Evolutionary conservation across 1,140 invertebrate species (phyloP).

Genomic region (Drosophila sproati): DNA sequence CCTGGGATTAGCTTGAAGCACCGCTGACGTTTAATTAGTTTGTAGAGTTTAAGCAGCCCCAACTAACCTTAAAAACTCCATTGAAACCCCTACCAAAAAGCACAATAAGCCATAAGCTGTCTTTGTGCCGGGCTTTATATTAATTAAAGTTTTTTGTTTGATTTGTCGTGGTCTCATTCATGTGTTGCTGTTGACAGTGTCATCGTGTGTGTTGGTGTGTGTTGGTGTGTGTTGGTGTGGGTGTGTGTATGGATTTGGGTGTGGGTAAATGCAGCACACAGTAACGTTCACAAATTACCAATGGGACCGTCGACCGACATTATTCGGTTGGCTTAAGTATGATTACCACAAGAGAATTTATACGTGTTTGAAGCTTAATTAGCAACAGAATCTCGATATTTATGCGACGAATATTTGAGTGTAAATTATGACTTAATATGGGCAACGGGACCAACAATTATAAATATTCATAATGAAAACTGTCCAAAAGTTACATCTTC

Average conservation of each 20-base stretch:
- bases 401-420: constrained; percentile 15
- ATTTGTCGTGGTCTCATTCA: constrained; percentile 39
- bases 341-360: constrained; percentile 40
- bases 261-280: neutral
- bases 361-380: constrained; percentile 48
- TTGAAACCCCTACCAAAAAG: neutral
- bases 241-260: neutral
- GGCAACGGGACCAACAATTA: neutral
- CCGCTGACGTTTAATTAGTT: constrained; percentile 69
- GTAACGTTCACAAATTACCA: constrained; percentile 15
- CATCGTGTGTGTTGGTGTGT: constrained; percentile 1
- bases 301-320: constrained; percentile 17
- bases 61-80: neutral
- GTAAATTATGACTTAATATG: constrained; percentile 41
- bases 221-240: neutral
- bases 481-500: neutral
- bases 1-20: constrained; percentile 40
- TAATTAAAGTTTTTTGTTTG: constrained; percentile 76
- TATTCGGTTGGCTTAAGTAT: constrained; percentile 34
- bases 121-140: constrained; percentile 59
- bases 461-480: constrained; percentile 31
- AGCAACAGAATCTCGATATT: constrained; percentile 24
- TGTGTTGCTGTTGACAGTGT: neutral
- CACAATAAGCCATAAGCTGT: constrained; percentile 45
- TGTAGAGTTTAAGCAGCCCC: neutral